phyloP scores from a whole-genome alignment of 1,140 invertebrate species.

The Aradophagus sp. region DNA sequence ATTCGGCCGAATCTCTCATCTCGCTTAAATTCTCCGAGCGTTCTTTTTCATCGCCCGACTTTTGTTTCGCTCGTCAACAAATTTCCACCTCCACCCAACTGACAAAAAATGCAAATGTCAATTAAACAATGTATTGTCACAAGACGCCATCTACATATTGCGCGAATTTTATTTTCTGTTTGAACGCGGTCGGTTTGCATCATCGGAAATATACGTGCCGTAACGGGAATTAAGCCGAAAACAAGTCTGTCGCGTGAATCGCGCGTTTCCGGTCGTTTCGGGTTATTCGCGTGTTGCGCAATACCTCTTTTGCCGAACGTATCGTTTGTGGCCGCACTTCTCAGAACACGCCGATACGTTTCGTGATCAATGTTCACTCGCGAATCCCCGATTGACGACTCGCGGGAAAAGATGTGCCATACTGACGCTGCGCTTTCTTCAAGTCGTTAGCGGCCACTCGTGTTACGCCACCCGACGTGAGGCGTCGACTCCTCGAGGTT shows the following conservation, averaged over 20 bases:
- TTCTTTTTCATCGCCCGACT: too few species aligned
- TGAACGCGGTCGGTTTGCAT: constrained; percentile 23
- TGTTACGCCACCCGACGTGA: constrained; percentile 8
- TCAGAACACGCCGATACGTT: constrained; percentile 18
- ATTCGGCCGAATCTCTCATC: too few species aligned
- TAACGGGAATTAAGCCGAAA: constrained; percentile 29
- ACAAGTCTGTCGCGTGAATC: constrained; percentile 25
- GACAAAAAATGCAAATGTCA: too few species aligned
- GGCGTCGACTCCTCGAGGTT: constrained; percentile 23
- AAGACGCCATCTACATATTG: too few species aligned
- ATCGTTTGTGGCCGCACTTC: constrained; percentile 11
- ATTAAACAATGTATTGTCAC: too few species aligned
- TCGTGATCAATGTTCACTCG: constrained; percentile 11
- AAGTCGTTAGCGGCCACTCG: constrained; percentile 14
- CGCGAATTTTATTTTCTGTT: too few species aligned
- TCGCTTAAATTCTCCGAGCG: too few species aligned
- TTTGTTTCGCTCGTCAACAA: too few species aligned
- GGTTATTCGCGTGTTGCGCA: constrained; percentile 25
- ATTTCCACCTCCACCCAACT: too few species aligned
- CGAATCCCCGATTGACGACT: constrained; percentile 19
- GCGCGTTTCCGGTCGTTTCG: constrained; percentile 26
- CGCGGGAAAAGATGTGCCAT: constrained; percentile 10
- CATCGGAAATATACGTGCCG: constrained; percentile 22
- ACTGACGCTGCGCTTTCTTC: constrained; percentile 17
- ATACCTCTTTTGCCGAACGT: background rate